These are phyloP conservation scores for Mesaphorura yosii DNA, from an alignment of 1,140 invertebrate genomes.

Conservation along the genomic window DNA sequence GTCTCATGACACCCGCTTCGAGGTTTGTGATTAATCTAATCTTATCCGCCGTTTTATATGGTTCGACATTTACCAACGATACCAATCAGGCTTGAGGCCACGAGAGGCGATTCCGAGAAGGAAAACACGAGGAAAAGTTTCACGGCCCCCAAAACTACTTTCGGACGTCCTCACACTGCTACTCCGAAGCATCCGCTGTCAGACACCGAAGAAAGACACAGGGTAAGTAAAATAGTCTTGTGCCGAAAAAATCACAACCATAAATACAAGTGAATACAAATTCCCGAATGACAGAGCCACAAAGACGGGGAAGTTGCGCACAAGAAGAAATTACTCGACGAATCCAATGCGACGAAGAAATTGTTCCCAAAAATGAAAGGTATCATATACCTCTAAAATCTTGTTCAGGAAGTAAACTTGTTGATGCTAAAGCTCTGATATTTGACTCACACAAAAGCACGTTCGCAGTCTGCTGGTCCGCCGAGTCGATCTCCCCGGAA, in stretches of 20 bases:
- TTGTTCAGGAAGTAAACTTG: too few relatives aligned
- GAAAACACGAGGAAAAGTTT: slow-evolving; percentile 67
- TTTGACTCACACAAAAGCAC: too few relatives aligned
- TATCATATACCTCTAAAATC: slow-evolving; percentile 1
- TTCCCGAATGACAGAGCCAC: too few relatives aligned
- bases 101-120: slow-evolving; percentile 61
- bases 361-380: slow-evolving; percentile 19
- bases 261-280: too few relatives aligned
- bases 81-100: too few relatives aligned
- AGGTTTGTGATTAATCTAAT: slow-evolving; percentile 39
- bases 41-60: too few relatives aligned
- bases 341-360: slow-evolving; percentile 40
- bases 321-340: too few relatives aligned
- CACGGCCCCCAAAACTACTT: slow-evolving; percentile 38
- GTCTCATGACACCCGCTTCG: slow-evolving; percentile 68
- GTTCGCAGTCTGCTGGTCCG: slow-evolving; percentile 48
- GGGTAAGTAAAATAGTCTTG: slow-evolving; percentile 2
- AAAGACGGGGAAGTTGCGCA: too few relatives aligned
- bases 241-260: not conserved
- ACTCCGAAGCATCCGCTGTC: slow-evolving; percentile 32
- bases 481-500: slow-evolving; percentile 22
- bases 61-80: too few relatives aligned
- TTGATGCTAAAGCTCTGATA: too few relatives aligned
- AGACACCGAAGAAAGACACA: slow-evolving; percentile 16
- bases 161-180: slow-evolving; percentile 38